Conservation (phyloP, 2,888 invertebrate genomes). For the Incurvaria masculella region DNA sequence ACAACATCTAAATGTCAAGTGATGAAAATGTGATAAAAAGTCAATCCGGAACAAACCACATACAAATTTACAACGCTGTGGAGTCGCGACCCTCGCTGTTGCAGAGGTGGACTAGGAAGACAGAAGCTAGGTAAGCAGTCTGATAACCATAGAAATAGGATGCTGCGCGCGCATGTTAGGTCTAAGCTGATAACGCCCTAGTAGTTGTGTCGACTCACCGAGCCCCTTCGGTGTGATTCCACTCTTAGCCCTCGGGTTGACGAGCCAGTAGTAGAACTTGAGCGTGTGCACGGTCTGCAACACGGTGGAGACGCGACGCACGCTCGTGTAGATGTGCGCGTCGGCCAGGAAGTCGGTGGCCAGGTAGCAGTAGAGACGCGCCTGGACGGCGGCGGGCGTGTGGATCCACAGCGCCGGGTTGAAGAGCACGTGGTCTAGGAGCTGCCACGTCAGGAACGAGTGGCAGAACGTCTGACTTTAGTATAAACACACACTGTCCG, state of each 20-base stretch:
- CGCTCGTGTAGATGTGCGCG: slow-evolving; percentile 96
- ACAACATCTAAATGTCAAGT: too few relatives aligned
- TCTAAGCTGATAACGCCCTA: too few relatives aligned
- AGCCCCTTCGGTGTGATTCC: slow-evolving; percentile 94
- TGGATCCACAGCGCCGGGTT: slow-evolving; percentile 99
- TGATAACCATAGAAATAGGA: too few relatives aligned
- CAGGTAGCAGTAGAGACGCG: slow-evolving; percentile 93
- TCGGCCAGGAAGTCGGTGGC: slow-evolving; percentile 98
- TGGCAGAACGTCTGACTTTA: slow-evolving; percentile 87
- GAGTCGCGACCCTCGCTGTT: too few relatives aligned
- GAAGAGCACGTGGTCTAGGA: slow-evolving; percentile 98
- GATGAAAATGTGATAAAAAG: too few relatives aligned
- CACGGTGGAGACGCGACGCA: slow-evolving; percentile 93
- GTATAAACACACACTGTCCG: slow-evolving; percentile 49
- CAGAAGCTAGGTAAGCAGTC: too few relatives aligned
- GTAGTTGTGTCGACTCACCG: slow-evolving; percentile 71
- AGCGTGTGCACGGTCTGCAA: slow-evolving; percentile 97
- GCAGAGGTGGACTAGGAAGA: too few relatives aligned
- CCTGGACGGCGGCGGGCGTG: slow-evolving; percentile 94
- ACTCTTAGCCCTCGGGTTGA: slow-evolving; percentile 92
- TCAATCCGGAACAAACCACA: too few relatives aligned
- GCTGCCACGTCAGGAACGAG: slow-evolving; percentile 90
- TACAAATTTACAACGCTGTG: too few relatives aligned
- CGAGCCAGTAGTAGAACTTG: slow-evolving; percentile 99
- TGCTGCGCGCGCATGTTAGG: too few relatives aligned